These are phyloP conservation scores for Pteropus rufus DNA, from an alignment of 2,797 vertebrate species.

Conservation along the genomic window DNA sequence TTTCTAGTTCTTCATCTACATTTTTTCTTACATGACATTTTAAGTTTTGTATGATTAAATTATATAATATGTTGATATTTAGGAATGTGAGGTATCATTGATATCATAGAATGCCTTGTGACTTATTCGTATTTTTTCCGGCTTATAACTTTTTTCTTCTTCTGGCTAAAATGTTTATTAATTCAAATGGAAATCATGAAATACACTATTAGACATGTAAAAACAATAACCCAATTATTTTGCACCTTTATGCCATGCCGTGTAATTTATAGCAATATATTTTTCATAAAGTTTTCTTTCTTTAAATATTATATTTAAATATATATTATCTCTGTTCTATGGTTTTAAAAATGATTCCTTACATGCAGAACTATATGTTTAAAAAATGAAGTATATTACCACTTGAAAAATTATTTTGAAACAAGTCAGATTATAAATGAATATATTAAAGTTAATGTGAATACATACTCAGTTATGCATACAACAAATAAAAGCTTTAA, in stretches of 20 bases:
- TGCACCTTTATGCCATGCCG: neutral
- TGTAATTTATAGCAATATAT: neutral
- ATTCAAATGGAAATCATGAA: neutral
- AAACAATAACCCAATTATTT: neutral
- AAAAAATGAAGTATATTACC: neutral
- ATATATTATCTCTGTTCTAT: neutral
- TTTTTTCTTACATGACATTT: neutral
- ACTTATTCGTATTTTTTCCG: neutral
- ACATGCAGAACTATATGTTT: neutral
- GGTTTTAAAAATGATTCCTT: neutral
- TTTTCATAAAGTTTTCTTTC: neutral
- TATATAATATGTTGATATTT: neutral
- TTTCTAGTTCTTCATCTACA: neutral
- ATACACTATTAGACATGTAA: neutral
- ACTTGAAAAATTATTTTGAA: neutral
- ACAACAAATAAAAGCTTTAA: neutral
- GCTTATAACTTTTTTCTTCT: neutral
- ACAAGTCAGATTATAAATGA: neutral
- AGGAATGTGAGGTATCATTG: neutral
- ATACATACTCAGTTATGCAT: neutral
- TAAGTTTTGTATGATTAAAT: neutral
- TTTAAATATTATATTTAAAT: neutral
- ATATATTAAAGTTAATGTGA: neutral
- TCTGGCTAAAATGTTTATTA: neutral
- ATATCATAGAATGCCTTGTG: neutral